These are phyloP conservation scores for Luidia sarsii DNA, from an alignment of 53 echinoderm and acorn worm genomes.

Conservation along the genomic window DNA sequence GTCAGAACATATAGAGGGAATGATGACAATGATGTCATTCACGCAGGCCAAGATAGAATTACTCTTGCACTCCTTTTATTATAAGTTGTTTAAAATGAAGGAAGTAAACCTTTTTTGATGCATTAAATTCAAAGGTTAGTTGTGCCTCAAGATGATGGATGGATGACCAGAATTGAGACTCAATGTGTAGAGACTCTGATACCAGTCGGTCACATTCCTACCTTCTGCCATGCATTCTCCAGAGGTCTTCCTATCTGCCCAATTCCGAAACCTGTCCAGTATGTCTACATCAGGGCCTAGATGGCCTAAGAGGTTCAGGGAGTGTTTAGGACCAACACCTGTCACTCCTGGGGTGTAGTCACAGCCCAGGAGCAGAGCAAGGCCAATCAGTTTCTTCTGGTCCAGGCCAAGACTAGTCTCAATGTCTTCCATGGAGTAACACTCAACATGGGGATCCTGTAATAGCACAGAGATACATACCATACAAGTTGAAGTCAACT, in stretches of 20 bases:
- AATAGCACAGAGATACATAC: background rate
- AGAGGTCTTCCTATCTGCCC: conserved; percentile 48
- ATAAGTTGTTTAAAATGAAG: no score
- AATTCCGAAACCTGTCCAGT: conserved; percentile 64
- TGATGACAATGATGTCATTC: no score
- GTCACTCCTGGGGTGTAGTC: conserved; percentile 88
- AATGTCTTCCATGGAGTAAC: conserved; percentile 82
- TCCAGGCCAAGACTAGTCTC: conserved; percentile 58
- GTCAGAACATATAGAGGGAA: no score
- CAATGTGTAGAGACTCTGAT: no score
- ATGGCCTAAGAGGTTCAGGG: conserved; percentile 57
- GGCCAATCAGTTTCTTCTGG: conserved; percentile 68
- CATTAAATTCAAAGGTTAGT: background rate
- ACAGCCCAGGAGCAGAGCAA: conserved; percentile 84
- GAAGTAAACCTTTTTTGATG: no score
- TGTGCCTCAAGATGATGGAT: background rate
- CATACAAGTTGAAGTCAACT: no score
- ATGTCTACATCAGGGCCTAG: conserved; percentile 41
- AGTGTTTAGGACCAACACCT: conserved; percentile 82
- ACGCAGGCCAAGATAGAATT: no score
- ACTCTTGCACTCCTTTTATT: no score
- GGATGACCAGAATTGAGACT: no score
- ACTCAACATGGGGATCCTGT: conserved; percentile 71
- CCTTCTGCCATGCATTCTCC: background rate
- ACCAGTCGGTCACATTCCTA: background rate